Evolutionary conservation across 2,888 invertebrate genomes (phyloP).

Genomic region (Lycia hirtaria): DNA sequence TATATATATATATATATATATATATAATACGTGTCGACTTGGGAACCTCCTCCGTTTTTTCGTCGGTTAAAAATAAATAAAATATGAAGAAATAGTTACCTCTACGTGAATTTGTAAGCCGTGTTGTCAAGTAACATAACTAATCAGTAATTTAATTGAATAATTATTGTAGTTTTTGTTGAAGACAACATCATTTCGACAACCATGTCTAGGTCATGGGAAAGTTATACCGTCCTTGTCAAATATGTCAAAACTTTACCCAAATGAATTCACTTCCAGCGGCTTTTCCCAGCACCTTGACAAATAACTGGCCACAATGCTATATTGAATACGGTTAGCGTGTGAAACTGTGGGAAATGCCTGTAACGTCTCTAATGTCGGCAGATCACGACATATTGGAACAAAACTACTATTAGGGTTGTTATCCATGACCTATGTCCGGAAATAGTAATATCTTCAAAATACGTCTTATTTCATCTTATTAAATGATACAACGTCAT

Average conservation of each 20-base stretch:
- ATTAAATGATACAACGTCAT: too few relatives aligned
- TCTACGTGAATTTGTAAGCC: too few relatives aligned
- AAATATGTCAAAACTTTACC: slow-evolving; percentile 4
- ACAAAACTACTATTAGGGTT: not conserved
- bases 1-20: too few relatives aligned
- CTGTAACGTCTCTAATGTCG: slow-evolving; percentile 59
- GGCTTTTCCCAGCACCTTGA: slow-evolving; percentile 11
- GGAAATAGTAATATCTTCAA: not conserved
- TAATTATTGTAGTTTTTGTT: too few relatives aligned
- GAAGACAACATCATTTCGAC: not conserved
- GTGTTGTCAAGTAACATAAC: too few relatives aligned
- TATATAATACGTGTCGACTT: too few relatives aligned
- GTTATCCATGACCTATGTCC: not conserved
- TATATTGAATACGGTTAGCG: slow-evolving; percentile 49
- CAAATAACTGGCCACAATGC: slow-evolving; percentile 25
- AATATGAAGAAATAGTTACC: too few relatives aligned
- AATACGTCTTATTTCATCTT: too few relatives aligned
- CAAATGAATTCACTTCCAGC: slow-evolving; percentile 18
- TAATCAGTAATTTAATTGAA: too few relatives aligned
- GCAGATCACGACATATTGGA: slow-evolving; percentile 56
- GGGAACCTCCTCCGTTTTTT: too few relatives aligned
- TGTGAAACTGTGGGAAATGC: slow-evolving; percentile 62
- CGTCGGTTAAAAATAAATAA: too few relatives aligned
- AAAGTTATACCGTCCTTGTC: slow-evolving; percentile 7
- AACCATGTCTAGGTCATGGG: not conserved